A percentile compares a stretch with the other conserved stretches of the same genome.
Conservation (phyloP, 2,888 invertebrate genomes). For the Pseudoips prasinana region DNA sequence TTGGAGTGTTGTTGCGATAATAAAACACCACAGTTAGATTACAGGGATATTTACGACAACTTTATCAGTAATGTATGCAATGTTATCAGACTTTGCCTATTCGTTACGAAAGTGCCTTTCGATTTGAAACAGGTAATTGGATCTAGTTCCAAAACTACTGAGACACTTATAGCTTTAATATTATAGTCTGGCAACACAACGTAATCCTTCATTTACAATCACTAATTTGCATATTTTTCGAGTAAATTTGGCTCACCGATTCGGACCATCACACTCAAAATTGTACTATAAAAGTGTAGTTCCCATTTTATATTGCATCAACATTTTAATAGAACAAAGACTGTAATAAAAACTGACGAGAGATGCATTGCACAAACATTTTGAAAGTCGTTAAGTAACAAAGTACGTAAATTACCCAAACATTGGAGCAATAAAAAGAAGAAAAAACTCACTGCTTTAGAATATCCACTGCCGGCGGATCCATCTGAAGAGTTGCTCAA, state of each 20-base stretch:
- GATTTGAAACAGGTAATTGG: no score
- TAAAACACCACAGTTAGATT: conserved; percentile 15
- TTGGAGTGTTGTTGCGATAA: not conserved
- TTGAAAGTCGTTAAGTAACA: conserved; percentile 20
- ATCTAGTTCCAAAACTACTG: no score
- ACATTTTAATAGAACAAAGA: no score
- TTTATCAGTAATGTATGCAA: conserved; percentile 21
- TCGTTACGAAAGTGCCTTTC: no score
- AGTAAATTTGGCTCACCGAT: no score
- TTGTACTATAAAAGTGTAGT: no score
- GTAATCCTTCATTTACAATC: no score
- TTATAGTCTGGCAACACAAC: no score
- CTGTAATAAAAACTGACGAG: not conserved
- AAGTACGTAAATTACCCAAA: conserved; percentile 14
- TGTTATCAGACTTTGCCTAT: conserved; percentile 19
- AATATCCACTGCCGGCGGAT: conserved; percentile 76
- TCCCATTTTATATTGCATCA: no score
- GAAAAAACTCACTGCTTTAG: conserved; percentile 69
- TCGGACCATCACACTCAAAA: no score
- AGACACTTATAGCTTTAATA: no score
- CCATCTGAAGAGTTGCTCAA: conserved; percentile 79
- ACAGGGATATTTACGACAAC: conserved; percentile 12
- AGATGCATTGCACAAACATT: conserved; percentile 16
- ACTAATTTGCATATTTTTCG: no score
- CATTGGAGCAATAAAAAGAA: conserved; percentile 1